A percentile compares a stretch with the other conserved stretches of the same genome.
Evolutionary conservation across 2,797 vertebrate species (phyloP).

Genomic region (Dicrostonyx torquatus): DNA sequence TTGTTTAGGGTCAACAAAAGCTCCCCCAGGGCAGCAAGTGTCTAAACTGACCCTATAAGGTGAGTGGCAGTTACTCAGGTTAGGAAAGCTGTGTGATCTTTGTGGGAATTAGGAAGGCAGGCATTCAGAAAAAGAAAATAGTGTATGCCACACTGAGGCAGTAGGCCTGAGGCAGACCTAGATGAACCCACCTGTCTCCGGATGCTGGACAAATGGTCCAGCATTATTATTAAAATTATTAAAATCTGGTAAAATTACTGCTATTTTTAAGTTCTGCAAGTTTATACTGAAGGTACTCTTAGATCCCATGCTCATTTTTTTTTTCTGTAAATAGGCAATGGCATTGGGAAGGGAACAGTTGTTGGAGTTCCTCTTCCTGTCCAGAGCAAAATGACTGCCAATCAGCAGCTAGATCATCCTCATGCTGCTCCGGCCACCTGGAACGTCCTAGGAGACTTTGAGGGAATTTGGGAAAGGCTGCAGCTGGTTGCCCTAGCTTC

Average conservation of each 20-base stretch:
- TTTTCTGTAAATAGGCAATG: background rate
- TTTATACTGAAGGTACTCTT: background rate
- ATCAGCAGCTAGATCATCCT: background rate
- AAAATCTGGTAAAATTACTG: background rate
- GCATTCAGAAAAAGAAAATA: background rate
- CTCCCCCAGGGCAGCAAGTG: background rate
- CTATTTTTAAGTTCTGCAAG: background rate
- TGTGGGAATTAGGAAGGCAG: background rate
- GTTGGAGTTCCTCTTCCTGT: background rate
- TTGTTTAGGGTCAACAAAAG: background rate
- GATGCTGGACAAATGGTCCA: background rate
- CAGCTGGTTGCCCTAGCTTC: background rate
- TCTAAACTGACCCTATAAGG: background rate
- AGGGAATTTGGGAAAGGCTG: background rate
- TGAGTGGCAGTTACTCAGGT: background rate
- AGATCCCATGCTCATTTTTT: background rate
- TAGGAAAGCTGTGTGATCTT: background rate
- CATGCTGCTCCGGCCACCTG: background rate
- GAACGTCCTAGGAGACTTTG: background rate
- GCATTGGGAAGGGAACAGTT: background rate
- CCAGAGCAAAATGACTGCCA: background rate
- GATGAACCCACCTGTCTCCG: background rate
- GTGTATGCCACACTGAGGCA: background rate
- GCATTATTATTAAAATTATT: background rate
- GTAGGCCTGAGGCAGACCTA: background rate